Conservation (phyloP, 2,888 invertebrate genomes). For the Girardia tigrina region DNA sequence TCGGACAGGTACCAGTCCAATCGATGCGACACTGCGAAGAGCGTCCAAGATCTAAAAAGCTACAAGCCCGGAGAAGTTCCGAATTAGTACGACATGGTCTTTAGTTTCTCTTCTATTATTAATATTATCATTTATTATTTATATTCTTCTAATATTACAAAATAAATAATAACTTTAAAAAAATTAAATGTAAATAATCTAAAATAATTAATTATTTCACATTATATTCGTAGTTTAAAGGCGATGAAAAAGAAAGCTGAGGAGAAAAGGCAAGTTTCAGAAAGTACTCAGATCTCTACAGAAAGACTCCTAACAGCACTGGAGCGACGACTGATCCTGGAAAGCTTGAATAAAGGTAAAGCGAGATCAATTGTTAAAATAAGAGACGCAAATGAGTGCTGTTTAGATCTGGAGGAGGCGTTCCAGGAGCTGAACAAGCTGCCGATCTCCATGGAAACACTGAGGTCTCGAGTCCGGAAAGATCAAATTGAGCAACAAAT, state of each 20-base stretch:
- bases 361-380: no score
- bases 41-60: not conserved
- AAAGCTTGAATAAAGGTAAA: not conserved
- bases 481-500: conserved; percentile 18
- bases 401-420: not conserved
- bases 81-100: no score
- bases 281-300: not conserved
- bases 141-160: no score
- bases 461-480: not conserved
- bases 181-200: no score
- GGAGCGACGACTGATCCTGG: not conserved
- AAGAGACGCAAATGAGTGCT: no score
- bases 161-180: no score
- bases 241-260: no score
- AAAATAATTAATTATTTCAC: no score
- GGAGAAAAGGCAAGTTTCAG: no score
- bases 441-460: not conserved
- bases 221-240: not conserved
- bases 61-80: not conserved
- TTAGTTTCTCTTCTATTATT: no score
- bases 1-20: not conserved
- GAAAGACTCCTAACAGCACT: not conserved
- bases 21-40: not conserved
- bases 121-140: no score
- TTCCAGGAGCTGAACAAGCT: not conserved